Base-by-base conservation (phyloP, 2,888 invertebrate genomes). In the Neria commutata region DNA sequence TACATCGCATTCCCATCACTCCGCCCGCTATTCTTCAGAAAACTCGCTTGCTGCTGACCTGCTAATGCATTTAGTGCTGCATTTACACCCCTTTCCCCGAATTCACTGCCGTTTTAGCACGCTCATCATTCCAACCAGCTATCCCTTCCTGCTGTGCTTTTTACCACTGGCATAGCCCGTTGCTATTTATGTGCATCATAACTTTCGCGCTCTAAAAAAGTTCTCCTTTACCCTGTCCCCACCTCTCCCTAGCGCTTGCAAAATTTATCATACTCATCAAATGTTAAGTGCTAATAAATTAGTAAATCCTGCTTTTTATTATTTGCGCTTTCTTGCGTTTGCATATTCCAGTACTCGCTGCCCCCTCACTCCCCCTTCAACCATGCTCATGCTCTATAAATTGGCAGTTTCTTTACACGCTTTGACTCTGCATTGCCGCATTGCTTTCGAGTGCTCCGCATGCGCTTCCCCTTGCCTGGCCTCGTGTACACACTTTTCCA, bases 211-310 rank as follows among this genome's bases (percentile, higher is more conserved):
- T n/a, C n/a, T n/a, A n/a, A n/a, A n/a, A n/a, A n/a, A n/a, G n/a
- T n/a, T n/a, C n/a, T n/a, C n/a, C n/a, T n/a, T n/a, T n/a, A n/a
- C n/a, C n/a, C n/a, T n/a, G n/a, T n/a, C n/a, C n/a, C n/a, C n/a
- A n/a, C n/a, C n/a, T n/a, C n/a, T n/a, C n/a, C n/a, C n/a, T n/a
- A n/a, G 37, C 37, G n/a, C 37, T 37, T 14, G 8, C 16, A 3
- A n/a, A 52, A 25, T 52, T 52, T 52, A 52, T 52, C 25, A 52
- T 37, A 40, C 42, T 52, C 52, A 52, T 52, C 42, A 52, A 52
- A 25, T 14, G 40, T 52, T 42, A 52, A 52, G 52, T 52, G 52
- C 52, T 40, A 52, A 52, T 40, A 52, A 52, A 37, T 52, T 52
- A 40, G 21, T 37, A 37, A n/a, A n/a, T 37, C 37, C 37, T 37